Conservation (phyloP, 2,888 invertebrate species). For the Galeruca laticollis region DNA sequence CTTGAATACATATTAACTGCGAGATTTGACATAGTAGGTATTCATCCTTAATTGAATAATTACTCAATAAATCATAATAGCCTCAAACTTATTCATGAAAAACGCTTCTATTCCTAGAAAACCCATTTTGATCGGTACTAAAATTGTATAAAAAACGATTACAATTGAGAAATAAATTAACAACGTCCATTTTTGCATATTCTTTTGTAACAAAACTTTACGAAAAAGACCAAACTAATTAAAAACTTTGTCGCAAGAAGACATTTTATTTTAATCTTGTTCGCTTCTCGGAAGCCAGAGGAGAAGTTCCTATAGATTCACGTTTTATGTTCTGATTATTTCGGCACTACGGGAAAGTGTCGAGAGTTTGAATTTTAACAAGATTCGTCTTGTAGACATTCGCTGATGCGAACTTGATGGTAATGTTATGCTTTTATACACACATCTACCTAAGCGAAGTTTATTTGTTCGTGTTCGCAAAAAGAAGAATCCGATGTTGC, state of each 20-base stretch:
- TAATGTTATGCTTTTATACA: neutral
- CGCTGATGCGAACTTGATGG: neutral
- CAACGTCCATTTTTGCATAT: neutral
- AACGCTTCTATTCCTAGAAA: no score
- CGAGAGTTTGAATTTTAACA: neutral
- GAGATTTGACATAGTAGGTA: no score
- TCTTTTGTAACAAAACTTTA: neutral
- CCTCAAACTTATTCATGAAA: no score
- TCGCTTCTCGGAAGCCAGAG: neutral
- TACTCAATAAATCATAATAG: no score
- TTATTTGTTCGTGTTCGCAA: no score
- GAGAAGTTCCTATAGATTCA: neutral
- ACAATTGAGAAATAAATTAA: constrained; percentile 6
- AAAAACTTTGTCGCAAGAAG: neutral
- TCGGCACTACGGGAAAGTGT: neutral
- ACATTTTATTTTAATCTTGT: neutral
- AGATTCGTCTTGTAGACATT: neutral
- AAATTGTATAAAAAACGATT: neutral
- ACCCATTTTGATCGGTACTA: no score
- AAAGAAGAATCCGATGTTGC: no score
- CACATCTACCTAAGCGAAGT: no score
- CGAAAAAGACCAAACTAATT: constrained; percentile 6
- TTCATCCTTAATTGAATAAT: no score
- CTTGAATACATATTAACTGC: no score
- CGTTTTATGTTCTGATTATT: constrained; percentile 2